These are phyloP conservation scores for Melanotaenia trifasciata DNA, from an alignment of 2,797 vertebrate genomes.

Conservation along the genomic window DNA sequence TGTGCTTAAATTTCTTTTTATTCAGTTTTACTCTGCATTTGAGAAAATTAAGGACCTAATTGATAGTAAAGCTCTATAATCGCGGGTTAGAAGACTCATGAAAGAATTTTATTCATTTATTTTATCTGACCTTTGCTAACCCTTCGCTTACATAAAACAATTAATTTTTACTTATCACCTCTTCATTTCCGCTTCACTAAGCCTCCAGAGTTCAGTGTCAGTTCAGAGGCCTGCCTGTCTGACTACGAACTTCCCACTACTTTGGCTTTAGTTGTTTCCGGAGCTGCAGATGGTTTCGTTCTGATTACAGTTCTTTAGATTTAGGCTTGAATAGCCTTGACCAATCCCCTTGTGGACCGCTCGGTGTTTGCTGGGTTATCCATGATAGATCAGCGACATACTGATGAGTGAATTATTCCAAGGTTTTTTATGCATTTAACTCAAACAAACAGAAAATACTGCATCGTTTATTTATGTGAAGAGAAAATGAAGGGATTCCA, in stretches of 20 bases:
- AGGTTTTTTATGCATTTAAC: slow-evolving; percentile 12
- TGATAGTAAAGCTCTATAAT: neutral
- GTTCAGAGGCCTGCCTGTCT: neutral
- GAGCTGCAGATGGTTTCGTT: neutral
- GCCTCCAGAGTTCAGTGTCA: neutral
- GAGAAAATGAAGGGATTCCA: slow-evolving; percentile 22
- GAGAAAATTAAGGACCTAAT: neutral
- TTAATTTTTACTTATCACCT: neutral
- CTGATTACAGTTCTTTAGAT: slow-evolving; percentile 13
- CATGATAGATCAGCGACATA: slow-evolving; percentile 25
- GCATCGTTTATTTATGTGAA: slow-evolving; percentile 10
- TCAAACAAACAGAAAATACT: neutral
- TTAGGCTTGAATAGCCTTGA: slow-evolving; percentile 8
- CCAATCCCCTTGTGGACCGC: slow-evolving; percentile 41
- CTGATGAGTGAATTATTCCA: slow-evolving; percentile 47
- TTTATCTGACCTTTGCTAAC: neutral
- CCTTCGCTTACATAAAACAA: neutral
- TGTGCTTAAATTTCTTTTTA: neutral
- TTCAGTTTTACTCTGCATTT: neutral
- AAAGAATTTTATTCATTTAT: neutral
- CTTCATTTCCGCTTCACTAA: neutral
- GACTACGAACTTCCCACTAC: neutral
- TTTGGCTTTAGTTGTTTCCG: neutral
- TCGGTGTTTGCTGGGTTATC: slow-evolving; percentile 51
- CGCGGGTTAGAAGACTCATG: neutral